Conservation (phyloP, 2,888 invertebrate genomes). For the Eristalis intricaria region DNA sequence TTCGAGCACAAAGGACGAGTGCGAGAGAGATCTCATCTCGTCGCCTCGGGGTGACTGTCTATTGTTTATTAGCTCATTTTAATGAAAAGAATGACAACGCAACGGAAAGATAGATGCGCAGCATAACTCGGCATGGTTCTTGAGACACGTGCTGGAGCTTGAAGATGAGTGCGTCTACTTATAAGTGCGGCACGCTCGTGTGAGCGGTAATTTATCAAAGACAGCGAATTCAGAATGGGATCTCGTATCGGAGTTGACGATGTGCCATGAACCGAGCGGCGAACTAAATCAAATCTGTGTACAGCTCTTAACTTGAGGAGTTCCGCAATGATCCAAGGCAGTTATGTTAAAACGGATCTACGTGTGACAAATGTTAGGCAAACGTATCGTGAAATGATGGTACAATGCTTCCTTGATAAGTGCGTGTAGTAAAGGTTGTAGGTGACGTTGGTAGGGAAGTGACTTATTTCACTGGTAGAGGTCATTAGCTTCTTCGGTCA, state of each 20-base stretch:
- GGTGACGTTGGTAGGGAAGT: too few species aligned
- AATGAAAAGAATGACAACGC: constrained; percentile 2
- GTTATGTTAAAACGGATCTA: too few species aligned
- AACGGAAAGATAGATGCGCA: background rate
- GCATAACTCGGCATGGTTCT: background rate
- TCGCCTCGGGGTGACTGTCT: background rate
- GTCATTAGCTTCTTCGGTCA: too few species aligned
- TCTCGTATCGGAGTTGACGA: background rate
- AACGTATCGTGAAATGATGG: too few species aligned
- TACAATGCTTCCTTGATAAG: too few species aligned
- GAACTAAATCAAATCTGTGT: background rate
- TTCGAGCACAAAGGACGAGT: background rate
- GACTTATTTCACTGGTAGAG: too few species aligned
- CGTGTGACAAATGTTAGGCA: too few species aligned
- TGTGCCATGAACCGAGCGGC: background rate
- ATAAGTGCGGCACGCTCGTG: background rate
- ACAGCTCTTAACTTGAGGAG: background rate
- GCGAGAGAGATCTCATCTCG: background rate
- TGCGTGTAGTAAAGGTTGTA: too few species aligned
- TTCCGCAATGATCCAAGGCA: too few species aligned
- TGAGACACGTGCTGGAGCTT: background rate
- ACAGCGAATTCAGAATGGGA: background rate
- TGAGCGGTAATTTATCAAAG: background rate
- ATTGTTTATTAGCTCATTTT: constrained; percentile 19
- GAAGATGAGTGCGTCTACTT: background rate